Evolutionary conservation across 2,797 vertebrate genomes (phyloP).

Genomic region (Pogonophryne albipinna): DNA sequence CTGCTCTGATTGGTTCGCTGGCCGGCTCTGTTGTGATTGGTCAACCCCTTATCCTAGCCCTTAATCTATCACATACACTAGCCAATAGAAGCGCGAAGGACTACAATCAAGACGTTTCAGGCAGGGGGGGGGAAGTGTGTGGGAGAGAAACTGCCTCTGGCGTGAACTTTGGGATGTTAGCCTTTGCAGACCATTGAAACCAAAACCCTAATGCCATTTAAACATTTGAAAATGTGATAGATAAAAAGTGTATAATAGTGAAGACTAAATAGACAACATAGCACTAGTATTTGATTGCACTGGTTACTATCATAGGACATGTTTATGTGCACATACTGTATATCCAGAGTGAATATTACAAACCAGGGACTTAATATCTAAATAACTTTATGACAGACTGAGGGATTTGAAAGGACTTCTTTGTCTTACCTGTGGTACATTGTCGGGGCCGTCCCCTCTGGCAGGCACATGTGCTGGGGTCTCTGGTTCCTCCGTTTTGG

Average conservation of each 20-base stretch:
- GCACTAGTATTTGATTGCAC: background rate
- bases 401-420: background rate
- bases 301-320: background rate
- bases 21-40: too few relatives aligned
- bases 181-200: too few relatives aligned
- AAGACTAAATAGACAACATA: background rate
- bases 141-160: too few relatives aligned
- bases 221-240: background rate
- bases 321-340: background rate
- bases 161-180: too few relatives aligned
- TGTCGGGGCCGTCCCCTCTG: slow-evolving; percentile 63
- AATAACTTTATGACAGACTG: background rate
- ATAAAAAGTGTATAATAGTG: background rate
- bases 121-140: too few relatives aligned
- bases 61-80: too few relatives aligned
- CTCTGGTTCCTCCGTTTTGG: background rate
- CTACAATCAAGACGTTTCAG: too few relatives aligned
- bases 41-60: too few relatives aligned
- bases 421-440: slow-evolving; percentile 59
- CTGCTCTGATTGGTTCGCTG: too few relatives aligned
- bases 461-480: slow-evolving; percentile 51
- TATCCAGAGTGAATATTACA: background rate
- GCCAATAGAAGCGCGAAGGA: too few relatives aligned
- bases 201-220: background rate
- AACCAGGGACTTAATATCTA: background rate